Base-by-base conservation (phyloP, 2,888 invertebrate species). In the Plutella xylostella region DNA sequence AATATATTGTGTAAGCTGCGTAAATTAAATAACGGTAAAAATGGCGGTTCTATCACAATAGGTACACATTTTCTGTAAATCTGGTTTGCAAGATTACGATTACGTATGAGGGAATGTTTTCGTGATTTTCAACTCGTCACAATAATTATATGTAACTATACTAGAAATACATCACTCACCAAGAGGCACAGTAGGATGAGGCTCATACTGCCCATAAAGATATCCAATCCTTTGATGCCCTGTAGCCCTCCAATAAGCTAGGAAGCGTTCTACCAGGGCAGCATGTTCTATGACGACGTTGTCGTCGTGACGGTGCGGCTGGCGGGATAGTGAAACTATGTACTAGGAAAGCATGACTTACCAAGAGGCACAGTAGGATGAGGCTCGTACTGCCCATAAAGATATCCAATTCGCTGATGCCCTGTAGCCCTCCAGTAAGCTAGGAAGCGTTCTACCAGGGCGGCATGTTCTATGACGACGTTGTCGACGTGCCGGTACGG, bases 201-300 rank as follows among this genome's bases (percentile, higher is more conserved):
- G 86, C 85, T 98, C 98, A 75, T 98, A 97, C 54, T 87, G 88
- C 20, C 99, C 99, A 74, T 93, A 96, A 47, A 99, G 87, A 68
- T 90, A 90, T 34, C 98, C 99, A 63, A 97, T 86, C 68, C 99
- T 90, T 83, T 99, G 99, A 73, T 93, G 92, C 0, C 97, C 94
- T 1, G 94, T 93, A 50, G 88, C 89, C 52, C 99, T 90, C 99
- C 98, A 99, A 84, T 95, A 98, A 67, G 97, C 91, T 45, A 99
- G 87, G 85, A 99, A 99, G 56, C 93, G 89, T 75, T 99, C 98
- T 48, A 98, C 97, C 55, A 98, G 87, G 64, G 91, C 89, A 4
- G 96, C 90, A 79, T 98, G 97, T 82, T 99, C 98, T 79, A 99
- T 95, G 86, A 95, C 89, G 43, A 97, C 93, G 84, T 97, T 97